Base-by-base conservation (phyloP, 1,140 invertebrate species). In the Penaeus chinensis region DNA sequence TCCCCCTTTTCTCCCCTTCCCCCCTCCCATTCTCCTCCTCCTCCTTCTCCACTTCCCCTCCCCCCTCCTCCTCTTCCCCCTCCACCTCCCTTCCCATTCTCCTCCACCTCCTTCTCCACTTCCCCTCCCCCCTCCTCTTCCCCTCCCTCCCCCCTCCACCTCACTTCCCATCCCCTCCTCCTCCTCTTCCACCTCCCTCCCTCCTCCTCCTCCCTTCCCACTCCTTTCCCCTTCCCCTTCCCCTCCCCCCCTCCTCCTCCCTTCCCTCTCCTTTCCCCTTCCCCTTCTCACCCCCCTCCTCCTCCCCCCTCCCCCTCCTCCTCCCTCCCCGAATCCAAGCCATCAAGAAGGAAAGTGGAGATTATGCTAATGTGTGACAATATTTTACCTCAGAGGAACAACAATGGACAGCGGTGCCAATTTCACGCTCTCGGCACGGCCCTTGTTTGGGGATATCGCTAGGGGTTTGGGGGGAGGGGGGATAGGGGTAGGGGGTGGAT, bases 271-370 rank as follows among this genome's bases (percentile, higher is more conserved):
- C 11, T 0, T 5, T 19, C 24, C 1, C 20, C n/a, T 11, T n/a
- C 37, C 24, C 69, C 66, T 69, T 19, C 69, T 18, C 16, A 11
- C 4, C 4, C 3, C 69, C 69, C 3, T 71, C 19, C 69, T 1
- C 19, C 24, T 7, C 18, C 37, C 0, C 22, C 69, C 37, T 18
- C 24, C 19, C 5, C 69, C 22, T 27, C 69, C 69, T n/a, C 24
- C 24, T 7, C n/a, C 71, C 71, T n/a, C 0, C 71, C 27, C 71
- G 24, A 27, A 19, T 74, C 71, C 27, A 32, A 74, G 27, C 71
- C 27, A 74, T 74, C 71, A 74, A 74, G 71, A 74, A 74, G 24
- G 71, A 74, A 74, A 74, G 71, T 74, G 71, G 71, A 74, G 71
- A 74, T 74, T 74, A 74, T 74, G 71, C 42, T 74, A 74, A 74